These are phyloP conservation scores for Plagiodera versicolora DNA, from an alignment of 2,888 invertebrate genomes.

Conservation along the genomic window DNA sequence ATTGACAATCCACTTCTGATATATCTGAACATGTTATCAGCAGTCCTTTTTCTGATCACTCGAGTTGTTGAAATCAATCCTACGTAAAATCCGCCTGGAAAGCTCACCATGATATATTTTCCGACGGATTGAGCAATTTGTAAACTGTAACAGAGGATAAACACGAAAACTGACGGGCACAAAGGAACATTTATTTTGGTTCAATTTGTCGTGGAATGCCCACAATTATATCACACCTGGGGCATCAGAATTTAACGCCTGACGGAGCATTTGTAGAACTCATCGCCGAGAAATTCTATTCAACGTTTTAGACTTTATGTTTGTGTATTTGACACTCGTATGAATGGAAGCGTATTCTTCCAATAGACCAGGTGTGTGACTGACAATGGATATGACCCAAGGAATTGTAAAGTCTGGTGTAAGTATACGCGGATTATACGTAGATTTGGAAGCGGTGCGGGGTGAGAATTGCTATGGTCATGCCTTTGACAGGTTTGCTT, in stretches of 20 bases:
- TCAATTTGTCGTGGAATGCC: slow-evolving; percentile 51
- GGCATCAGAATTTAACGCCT: slow-evolving; percentile 31
- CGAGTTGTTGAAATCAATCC: neutral
- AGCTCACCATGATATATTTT: slow-evolving; percentile 28
- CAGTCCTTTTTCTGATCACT: no score
- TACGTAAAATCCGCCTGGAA: slow-evolving; percentile 17
- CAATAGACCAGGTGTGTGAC: slow-evolving; percentile 41
- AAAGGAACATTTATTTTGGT: slow-evolving; percentile 42
- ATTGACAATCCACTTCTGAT: no score
- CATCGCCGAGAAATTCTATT: slow-evolving; percentile 29
- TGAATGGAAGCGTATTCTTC: slow-evolving; percentile 40
- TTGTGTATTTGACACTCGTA: slow-evolving; percentile 27
- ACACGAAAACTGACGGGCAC: slow-evolving; percentile 22
- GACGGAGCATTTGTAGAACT: slow-evolving; percentile 28
- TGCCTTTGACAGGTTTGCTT: neutral
- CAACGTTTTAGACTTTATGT: slow-evolving; percentile 19
- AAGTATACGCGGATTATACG: slow-evolving; percentile 1
- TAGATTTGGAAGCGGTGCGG: neutral
- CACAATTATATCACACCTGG: slow-evolving; percentile 43
- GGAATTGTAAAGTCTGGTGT: slow-evolving; percentile 12
- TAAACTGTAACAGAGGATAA: slow-evolving; percentile 19
- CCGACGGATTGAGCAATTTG: slow-evolving; percentile 31
- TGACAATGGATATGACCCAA: slow-evolving; percentile 14
- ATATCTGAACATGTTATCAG: neutral
- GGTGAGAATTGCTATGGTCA: neutral